Base-by-base conservation (phyloP, 2,797 vertebrate species). In the Muraenolepis orangiensis region DNA sequence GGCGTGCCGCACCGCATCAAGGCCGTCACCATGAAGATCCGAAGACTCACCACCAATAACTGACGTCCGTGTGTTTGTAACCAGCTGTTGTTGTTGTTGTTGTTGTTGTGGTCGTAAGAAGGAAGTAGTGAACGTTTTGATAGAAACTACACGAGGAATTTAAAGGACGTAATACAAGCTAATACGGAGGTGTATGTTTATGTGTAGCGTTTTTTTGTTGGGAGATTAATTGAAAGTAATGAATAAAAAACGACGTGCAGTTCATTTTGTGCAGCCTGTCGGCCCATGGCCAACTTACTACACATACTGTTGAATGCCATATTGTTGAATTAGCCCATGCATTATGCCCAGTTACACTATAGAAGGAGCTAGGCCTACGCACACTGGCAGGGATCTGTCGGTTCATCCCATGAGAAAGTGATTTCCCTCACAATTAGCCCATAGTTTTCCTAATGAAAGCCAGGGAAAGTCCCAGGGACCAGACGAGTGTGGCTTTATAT, bases 21-120 rank as follows among this genome's bases (percentile, higher is more conserved):
- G 88, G 95, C 95, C 8, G 96, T 93, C 82, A 96, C 96, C 1
- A 96, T 98, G 95, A 97, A 96, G 91, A 93, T 98, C 82, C 93
- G 94, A 86, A 95, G 95, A 92, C 93, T 83, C 7, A 90, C 93
- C 66, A 91, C 90, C n/a, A 91, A 91, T 75, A 91, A 90, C n/a
- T 91, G 72, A 74, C n/a, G n/a, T n/a, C 23, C 51, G 23, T 16
- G 20, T 57, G 5, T 1, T 7, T 57, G 51, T n/a, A 51, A 18
- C 42, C 0, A 18, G 28, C 31, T 61, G 16, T 64, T 31, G 72
- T 13, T 28, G 71, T 38, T 26, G 1, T 69, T 18, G 69, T n/a
- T 11, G 32, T 23, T 18, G 7, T n/a, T 34, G 29, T 38, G 18
- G 23, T 61, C 57, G 7, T 61, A 20, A n/a, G 12, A 66, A 66